Conservation (phyloP, 1,140 invertebrate species). For the Wasmannia auropunctata region DNA sequence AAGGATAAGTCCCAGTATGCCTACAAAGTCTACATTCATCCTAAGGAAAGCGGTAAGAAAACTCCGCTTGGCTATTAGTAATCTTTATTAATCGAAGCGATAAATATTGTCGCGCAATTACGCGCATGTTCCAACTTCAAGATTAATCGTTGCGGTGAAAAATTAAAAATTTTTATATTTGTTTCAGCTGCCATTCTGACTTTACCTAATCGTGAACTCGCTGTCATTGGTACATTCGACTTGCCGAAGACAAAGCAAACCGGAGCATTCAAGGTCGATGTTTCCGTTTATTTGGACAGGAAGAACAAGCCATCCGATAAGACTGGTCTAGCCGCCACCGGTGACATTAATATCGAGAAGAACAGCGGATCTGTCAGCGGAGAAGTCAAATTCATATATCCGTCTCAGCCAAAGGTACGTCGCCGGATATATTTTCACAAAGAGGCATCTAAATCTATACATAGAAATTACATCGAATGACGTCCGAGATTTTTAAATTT, state of each 20-base stretch:
- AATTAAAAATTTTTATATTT: background rate
- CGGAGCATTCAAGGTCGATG: constrained; percentile 83
- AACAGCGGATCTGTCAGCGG: constrained; percentile 84
- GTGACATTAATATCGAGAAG: constrained; percentile 85
- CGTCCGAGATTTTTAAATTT: constrained; percentile 5
- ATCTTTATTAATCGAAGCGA: constrained; percentile 4
- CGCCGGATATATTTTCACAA: background rate
- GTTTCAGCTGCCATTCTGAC: constrained; percentile 86
- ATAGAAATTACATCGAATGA: background rate
- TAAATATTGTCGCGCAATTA: background rate
- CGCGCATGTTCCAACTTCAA: background rate
- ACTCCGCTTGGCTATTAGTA: background rate
- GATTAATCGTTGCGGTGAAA: background rate
- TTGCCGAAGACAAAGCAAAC: constrained; percentile 79
- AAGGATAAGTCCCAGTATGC: constrained; percentile 90
- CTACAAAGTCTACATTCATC: constrained; percentile 88
- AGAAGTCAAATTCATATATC: constrained; percentile 88
- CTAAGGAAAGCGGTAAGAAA: constrained; percentile 84
- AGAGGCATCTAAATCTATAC: background rate
- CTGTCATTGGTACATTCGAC: constrained; percentile 85
- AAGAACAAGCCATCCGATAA: constrained; percentile 89
- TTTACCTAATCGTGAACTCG: constrained; percentile 88
- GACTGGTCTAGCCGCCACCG: constrained; percentile 83
- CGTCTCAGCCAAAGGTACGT: constrained; percentile 87
- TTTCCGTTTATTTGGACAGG: constrained; percentile 89